Evolutionary conservation across 2,113 vertebrate genomes (phyloP).

Genomic region (Amblyopsis rosae): DNA sequence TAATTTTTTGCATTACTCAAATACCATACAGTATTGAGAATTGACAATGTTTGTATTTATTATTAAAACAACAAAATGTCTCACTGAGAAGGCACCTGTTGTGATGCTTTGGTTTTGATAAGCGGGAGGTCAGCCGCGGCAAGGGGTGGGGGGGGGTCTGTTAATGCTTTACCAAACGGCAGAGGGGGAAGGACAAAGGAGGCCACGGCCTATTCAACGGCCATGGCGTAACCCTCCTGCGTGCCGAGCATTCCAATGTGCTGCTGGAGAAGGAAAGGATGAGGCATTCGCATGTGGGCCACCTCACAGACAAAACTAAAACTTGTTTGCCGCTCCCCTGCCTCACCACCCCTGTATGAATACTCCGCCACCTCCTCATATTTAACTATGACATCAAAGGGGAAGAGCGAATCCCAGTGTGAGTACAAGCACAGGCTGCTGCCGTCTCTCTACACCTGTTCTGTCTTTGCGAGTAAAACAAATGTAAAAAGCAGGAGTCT

Average conservation of each 20-base stretch:
- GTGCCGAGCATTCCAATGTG: constrained; percentile 84
- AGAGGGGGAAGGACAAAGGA: constrained; percentile 77
- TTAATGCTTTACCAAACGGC: constrained; percentile 69
- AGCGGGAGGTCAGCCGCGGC: constrained; percentile 37
- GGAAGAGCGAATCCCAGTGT: constrained; percentile 33
- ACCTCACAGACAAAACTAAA: constrained; percentile 66
- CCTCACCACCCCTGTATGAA: constrained; percentile 2
- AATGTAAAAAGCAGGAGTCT: not conserved
- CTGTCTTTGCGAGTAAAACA: not conserved
- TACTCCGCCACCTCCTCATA: not conserved
- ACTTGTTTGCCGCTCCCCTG: constrained; percentile 27
- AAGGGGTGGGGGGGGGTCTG: constrained; percentile 26
- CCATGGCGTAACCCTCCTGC: constrained; percentile 65
- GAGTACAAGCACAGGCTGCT: constrained; percentile 33
- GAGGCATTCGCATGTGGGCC: constrained; percentile 58
- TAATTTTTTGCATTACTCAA: not conserved
- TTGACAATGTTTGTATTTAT: not conserved
- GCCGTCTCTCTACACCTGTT: constrained; percentile 22
- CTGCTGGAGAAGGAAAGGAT: constrained; percentile 73
- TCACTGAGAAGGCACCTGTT: constrained; percentile 38
- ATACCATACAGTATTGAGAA: not conserved
- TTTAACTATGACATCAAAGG: constrained; percentile 60
- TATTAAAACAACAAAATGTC: not conserved
- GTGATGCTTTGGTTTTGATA: constrained; percentile 42
- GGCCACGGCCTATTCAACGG: constrained; percentile 77